Evolutionary conservation across 2,888 invertebrate genomes (phyloP).

Genomic region (Argynnis bischoffii): DNA sequence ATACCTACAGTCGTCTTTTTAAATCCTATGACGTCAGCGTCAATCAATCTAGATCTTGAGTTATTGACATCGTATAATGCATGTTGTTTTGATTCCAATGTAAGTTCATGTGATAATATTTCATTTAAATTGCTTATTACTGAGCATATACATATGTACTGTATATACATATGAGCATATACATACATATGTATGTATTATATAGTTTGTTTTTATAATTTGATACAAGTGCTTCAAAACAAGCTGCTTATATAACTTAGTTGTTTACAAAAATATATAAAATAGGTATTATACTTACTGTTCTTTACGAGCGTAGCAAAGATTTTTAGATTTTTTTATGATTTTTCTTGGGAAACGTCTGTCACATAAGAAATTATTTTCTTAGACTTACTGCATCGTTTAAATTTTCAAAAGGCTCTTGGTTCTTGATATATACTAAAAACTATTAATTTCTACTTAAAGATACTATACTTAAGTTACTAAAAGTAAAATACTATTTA

Average conservation of each 20-base stretch:
- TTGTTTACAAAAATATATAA: not conserved
- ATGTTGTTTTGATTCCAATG: conserved; percentile 7
- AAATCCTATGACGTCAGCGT: conserved; percentile 22
- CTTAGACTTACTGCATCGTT: too few species aligned
- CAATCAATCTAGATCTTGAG: conserved; percentile 22
- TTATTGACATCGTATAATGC: conserved; percentile 14
- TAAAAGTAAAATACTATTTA: too few species aligned
- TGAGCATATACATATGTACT: not conserved
- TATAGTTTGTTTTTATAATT: not conserved
- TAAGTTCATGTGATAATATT: not conserved
- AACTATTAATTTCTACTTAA: too few species aligned
- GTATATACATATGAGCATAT: too few species aligned
- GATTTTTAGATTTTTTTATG: too few species aligned
- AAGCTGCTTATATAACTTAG: not conserved
- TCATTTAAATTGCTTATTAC: not conserved
- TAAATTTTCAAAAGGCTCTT: too few species aligned
- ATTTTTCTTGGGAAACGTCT: too few species aligned
- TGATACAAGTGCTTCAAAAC: not conserved
- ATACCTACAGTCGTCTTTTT: not conserved
- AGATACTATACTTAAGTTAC: too few species aligned
- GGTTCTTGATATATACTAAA: too few species aligned
- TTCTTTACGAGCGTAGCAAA: too few species aligned
- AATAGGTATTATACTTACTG: too few species aligned
- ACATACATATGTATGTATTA: not conserved
- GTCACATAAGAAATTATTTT: too few species aligned